Conservation (phyloP, 1,140 invertebrate species). For the Leucophenga varia region DNA sequence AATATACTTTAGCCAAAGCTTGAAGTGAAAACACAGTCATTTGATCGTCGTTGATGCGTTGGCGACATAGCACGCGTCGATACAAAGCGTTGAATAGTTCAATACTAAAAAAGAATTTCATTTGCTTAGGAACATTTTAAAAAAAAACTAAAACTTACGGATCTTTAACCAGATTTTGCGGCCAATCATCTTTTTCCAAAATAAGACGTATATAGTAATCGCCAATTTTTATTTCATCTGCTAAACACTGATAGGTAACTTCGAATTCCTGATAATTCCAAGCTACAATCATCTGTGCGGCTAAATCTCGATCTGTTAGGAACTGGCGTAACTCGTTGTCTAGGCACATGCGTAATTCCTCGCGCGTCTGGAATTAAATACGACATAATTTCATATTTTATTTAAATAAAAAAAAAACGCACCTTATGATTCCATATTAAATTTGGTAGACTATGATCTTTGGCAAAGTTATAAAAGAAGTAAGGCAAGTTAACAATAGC, state of each 20-base stretch:
- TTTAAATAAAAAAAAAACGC: too few relatives aligned
- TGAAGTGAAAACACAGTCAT: conserved; percentile 96
- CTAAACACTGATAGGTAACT: conserved; percentile 87
- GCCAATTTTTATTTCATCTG: conserved; percentile 97
- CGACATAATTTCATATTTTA: background rate
- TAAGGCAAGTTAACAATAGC: conserved; percentile 81
- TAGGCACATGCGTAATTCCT: conserved; percentile 88
- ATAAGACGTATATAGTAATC: conserved; percentile 96
- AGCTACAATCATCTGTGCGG: conserved; percentile 77
- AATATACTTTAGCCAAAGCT: conserved; percentile 98
- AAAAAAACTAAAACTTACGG: conserved; percentile 35
- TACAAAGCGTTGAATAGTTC: conserved; percentile 99
- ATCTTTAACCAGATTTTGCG: conserved; percentile 58
- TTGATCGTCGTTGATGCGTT: conserved; percentile 73
- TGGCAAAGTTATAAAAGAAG: conserved; percentile 95
- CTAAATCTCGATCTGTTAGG: conserved; percentile 85
- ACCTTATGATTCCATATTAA: conserved; percentile 99
- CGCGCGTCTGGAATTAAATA: conserved; percentile 84
- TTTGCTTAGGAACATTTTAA: background rate
- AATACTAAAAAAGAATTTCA: conserved; percentile 65
- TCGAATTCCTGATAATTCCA: conserved; percentile 99
- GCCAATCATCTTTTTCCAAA: conserved; percentile 86
- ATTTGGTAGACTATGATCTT: conserved; percentile 94
- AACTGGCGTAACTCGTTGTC: conserved; percentile 94
- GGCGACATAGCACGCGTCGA: conserved; percentile 82